Conservation (phyloP, 2,888 invertebrate species). For the Invenusta paracnida region DNA sequence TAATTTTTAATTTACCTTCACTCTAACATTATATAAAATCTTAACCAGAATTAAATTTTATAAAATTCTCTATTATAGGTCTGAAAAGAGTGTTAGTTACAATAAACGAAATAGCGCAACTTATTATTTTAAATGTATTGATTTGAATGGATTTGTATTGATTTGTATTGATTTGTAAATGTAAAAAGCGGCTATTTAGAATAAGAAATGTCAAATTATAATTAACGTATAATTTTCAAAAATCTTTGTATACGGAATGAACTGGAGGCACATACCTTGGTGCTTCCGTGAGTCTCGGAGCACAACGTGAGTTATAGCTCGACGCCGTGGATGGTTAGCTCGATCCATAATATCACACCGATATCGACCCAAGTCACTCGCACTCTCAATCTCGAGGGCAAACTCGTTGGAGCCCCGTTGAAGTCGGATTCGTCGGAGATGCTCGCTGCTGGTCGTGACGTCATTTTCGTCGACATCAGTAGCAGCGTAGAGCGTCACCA, state of each 20-base stretch:
- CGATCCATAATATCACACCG: not conserved
- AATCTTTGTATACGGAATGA: too few species aligned
- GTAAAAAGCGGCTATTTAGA: not conserved
- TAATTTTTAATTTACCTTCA: too few species aligned
- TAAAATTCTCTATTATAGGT: too few species aligned
- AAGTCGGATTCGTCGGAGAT: not conserved
- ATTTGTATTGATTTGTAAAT: too few species aligned
- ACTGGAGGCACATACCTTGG: not conserved
- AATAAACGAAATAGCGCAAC: too few species aligned
- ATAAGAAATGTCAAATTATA: not conserved
- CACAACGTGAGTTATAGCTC: not conserved
- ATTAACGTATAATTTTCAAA: too few species aligned
- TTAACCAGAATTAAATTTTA: too few species aligned
- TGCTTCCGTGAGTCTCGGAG: not conserved
- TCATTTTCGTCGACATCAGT: too few species aligned
- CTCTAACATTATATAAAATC: too few species aligned
- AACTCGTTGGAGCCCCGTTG: not conserved
- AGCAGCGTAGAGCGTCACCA: not conserved
- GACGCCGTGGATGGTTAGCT: not conserved
- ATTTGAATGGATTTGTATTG: too few species aligned
- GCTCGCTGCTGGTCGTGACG: not conserved
- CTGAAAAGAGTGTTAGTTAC: too few species aligned
- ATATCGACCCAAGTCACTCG: not conserved
- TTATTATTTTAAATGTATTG: too few species aligned
- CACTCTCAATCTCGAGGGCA: not conserved